Conservation (phyloP, 2,888 invertebrate species). For the Drosophila recens region DNA sequence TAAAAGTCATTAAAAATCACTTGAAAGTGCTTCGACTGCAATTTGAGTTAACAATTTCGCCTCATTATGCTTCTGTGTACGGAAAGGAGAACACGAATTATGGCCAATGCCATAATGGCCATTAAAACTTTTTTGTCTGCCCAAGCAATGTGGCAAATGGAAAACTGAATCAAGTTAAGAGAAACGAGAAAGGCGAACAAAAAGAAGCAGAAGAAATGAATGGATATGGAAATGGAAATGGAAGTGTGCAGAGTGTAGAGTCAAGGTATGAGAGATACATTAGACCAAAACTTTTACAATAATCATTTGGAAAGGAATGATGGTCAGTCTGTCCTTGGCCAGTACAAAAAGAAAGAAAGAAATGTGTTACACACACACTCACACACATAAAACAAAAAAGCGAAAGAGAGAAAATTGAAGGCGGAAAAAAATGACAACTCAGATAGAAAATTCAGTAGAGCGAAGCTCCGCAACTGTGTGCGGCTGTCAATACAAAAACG, state of each 20-base stretch:
- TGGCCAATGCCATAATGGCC: constrained; percentile 77
- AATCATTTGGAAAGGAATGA: constrained; percentile 68
- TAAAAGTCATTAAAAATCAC: constrained; percentile 75
- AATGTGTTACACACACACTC: constrained; percentile 24
- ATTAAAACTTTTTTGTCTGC: constrained; percentile 66
- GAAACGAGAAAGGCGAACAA: constrained; percentile 13
- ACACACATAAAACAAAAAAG: constrained; percentile 43
- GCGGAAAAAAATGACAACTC: constrained; percentile 38
- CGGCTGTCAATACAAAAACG: constrained; percentile 75
- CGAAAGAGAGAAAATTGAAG: constrained; percentile 28
- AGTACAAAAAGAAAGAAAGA: constrained; percentile 40
- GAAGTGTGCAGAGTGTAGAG: constrained; percentile 9
- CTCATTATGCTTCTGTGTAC: constrained; percentile 56
- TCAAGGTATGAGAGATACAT: constrained; percentile 57
- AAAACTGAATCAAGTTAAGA: constrained; percentile 33
- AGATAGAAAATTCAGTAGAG: constrained; percentile 69
- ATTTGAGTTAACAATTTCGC: constrained; percentile 63
- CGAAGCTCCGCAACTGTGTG: constrained; percentile 71
- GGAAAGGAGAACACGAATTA: constrained; percentile 57
- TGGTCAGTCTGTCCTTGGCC: constrained; percentile 63
- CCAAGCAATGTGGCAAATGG: constrained; percentile 48
- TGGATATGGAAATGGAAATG: constrained; percentile 11
- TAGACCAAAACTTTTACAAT: constrained; percentile 74
- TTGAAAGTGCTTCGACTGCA: constrained; percentile 70
- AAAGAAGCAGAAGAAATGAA: constrained; percentile 10